Base-by-base conservation (phyloP, 1,140 invertebrate genomes). In the Globodera ellingtonae region DNA sequence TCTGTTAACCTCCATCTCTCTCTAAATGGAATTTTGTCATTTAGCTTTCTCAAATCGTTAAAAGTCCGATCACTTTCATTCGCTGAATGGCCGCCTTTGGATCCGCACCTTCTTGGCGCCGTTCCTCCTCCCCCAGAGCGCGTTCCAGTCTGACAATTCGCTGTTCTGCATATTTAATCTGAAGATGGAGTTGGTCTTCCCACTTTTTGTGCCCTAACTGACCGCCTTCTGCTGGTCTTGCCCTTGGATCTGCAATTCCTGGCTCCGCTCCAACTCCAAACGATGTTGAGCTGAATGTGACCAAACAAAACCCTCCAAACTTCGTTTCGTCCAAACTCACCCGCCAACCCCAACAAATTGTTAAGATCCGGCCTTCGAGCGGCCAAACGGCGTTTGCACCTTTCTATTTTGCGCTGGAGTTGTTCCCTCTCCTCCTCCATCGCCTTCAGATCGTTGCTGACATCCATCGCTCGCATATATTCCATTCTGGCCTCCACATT, bases 361-460 rank as follows among this genome's bases (percentile, higher is more conserved):
- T 84, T 72, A 18, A 85, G 46, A 48, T 86, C 81, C 24, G 82
- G 75, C n/a, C 35, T 50, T 69, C 85, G 59, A 7, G 62, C 72
- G n/a, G 67, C 72, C 10, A 65, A 80, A 35, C 83, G 77, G 18
- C 67, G 52, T 65, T 83, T 83, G 18, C 85, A 72, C 48, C 84
- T 70, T 67, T 85, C 84, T 56, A 85, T 83, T 78, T 80, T 86
- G 46, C 85, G 77, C 71, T 72, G 48, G 3, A 85, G 78, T 48
- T 85, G 84, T 67, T 85, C 84, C n/a, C 84, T 79, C 70, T 85
- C 84, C 47, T 84, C 85, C 18, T 86, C 73, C 84, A 85, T 85
- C 24, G 85, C 73, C 48, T 85, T 86, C 13, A 85, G 70, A 77
- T 85, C 84, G 44, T 77, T 77, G 4, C 75, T 65, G 6, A 85